Conservation (phyloP, 2,888 invertebrate genomes). For the Iselma pallidipennis region DNA sequence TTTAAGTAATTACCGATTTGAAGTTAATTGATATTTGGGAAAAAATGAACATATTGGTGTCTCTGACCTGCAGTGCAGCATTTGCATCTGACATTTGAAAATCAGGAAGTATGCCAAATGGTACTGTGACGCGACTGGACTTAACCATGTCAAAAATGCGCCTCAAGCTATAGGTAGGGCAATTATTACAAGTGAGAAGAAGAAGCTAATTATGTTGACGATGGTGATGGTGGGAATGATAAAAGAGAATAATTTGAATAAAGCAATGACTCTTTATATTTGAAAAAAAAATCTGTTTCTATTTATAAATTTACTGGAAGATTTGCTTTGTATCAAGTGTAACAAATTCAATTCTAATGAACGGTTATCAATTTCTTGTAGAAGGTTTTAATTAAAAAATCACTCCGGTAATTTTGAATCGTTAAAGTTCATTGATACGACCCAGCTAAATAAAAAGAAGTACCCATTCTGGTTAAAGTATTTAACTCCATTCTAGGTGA, state of each 20-base stretch:
- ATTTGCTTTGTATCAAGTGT: no score
- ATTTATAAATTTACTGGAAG: no score
- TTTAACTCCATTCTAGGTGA: neutral
- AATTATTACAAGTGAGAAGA: neutral
- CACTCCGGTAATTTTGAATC: slow-evolving; percentile 24
- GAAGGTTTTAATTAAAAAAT: slow-evolving; percentile 10
- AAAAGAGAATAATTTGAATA: neutral
- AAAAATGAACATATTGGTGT: no score
- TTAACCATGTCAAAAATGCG: slow-evolving; percentile 15
- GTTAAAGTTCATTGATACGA: slow-evolving; percentile 33
- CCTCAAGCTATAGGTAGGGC: slow-evolving; percentile 2
- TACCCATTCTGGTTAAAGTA: neutral
- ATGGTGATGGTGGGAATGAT: no score
- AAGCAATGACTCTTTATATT: no score
- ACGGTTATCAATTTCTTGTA: no score
- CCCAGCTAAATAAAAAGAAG: slow-evolving; percentile 22
- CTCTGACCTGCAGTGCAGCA: neutral
- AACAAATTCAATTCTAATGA: no score
- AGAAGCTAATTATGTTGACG: neutral
- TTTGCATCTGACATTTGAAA: neutral
- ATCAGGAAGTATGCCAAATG: neutral
- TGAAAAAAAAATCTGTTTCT: no score
- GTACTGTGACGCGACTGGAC: neutral
- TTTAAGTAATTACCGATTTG: no score
- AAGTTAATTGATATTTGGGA: no score